Percentiles rank a stretch among this genome's conserved stretches.
Conservation (phyloP, 2,888 invertebrate species). For the Drosophila kokeensis region DNA sequence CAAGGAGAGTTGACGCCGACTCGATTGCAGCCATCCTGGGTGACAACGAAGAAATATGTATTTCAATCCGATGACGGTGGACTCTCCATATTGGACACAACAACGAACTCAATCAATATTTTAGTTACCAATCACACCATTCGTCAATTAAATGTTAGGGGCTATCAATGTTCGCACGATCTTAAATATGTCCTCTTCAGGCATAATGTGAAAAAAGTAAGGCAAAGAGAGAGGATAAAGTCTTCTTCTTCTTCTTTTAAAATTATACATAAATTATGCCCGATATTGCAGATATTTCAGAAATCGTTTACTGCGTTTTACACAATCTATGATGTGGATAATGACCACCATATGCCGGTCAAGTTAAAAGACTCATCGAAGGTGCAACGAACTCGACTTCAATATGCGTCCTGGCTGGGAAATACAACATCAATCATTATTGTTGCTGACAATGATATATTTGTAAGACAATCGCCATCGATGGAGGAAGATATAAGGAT, state of each 20-base stretch:
- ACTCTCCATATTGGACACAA: constrained; percentile 91
- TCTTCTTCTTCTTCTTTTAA: not conserved
- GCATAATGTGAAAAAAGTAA: constrained; percentile 95
- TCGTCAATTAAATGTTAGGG: constrained; percentile 94
- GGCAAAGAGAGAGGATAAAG: constrained; percentile 67
- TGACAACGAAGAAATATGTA: constrained; percentile 92
- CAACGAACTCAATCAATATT: constrained; percentile 91
- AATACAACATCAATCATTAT: constrained; percentile 91
- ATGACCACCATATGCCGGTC: constrained; percentile 95
- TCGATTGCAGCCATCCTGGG: constrained; percentile 92
- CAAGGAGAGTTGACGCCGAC: constrained; percentile 91
- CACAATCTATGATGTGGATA: constrained; percentile 95
- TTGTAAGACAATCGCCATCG: constrained; percentile 91
- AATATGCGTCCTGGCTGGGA: constrained; percentile 94
- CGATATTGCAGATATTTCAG: constrained; percentile 89
- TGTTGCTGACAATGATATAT: constrained; percentile 95
- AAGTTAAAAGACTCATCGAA: constrained; percentile 91
- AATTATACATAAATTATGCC: not conserved
- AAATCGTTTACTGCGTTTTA: constrained; percentile 95
- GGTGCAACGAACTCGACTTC: constrained; percentile 90
- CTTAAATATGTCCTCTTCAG: constrained; percentile 94
- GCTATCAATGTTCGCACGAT: constrained; percentile 94
- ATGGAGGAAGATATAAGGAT: constrained; percentile 89
- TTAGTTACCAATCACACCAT: constrained; percentile 95
- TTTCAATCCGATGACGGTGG: constrained; percentile 95